phyloP scores from a whole-genome alignment of 2,113 vertebrate genomes.

The Xiphophorus couchianus region DNA sequence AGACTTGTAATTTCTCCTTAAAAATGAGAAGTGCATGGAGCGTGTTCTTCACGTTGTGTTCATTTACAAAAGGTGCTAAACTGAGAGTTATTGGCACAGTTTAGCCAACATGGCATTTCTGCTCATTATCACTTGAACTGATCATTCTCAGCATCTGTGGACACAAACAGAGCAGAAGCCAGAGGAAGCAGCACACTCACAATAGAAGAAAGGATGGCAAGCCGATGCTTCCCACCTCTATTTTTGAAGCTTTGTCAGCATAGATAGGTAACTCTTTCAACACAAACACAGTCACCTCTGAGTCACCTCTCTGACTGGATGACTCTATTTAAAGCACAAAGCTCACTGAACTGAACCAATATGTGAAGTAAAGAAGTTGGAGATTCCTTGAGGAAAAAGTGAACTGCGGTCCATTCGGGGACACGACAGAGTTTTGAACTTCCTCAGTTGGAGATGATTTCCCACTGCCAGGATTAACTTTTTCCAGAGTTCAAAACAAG shows the following conservation, averaged over 20 bases:
- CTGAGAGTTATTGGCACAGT: too few relatives aligned
- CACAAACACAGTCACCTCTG: too few relatives aligned
- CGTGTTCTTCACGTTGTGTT: too few relatives aligned
- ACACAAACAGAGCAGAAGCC: background rate
- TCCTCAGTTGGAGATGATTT: constrained; percentile 35
- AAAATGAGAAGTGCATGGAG: too few relatives aligned
- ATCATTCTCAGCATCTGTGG: background rate
- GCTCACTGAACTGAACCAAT: background rate
- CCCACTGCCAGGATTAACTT: constrained; percentile 47
- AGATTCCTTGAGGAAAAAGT: background rate
- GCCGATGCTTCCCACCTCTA: background rate
- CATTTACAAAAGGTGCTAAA: too few relatives aligned
- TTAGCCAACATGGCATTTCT: background rate
- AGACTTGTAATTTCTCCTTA: too few relatives aligned
- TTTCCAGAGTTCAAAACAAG: constrained; percentile 45
- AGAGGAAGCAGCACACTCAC: background rate
- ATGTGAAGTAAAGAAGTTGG: background rate
- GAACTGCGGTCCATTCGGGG: background rate
- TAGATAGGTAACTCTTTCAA: too few relatives aligned
- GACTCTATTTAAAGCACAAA: background rate
- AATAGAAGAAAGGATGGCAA: background rate
- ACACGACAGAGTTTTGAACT: background rate
- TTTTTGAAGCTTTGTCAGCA: background rate
- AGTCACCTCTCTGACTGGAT: background rate
- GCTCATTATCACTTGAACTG: background rate